Evolutionary conservation across 2,797 vertebrate species (phyloP), one percentile per base, ranked within the genome.

Genomic region (Vultur gryphus): DNA sequence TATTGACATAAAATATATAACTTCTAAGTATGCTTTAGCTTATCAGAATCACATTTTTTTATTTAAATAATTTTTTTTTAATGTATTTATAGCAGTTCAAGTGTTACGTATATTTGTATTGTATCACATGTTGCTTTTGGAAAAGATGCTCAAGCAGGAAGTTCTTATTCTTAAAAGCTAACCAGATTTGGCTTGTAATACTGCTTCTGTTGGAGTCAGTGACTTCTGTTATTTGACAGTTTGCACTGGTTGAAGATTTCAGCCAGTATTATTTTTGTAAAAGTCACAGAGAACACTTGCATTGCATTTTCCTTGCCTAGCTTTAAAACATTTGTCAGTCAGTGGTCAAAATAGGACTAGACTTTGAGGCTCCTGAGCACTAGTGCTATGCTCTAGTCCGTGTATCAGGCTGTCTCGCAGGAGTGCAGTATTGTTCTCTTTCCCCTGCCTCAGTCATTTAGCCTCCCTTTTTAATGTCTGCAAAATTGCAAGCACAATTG

Each of bases 401-500:
- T 48, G 72, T 65, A 29, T 70, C 87, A 39, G n/a, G 33, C 85
- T 84, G 76, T 67, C 78, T 87, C 31, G 1, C 75, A 62, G 70
- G 61, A 91, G 77, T 10, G 55, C 73, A 57, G 54, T 24, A 8
- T 26, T 79, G 37, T 69, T 94, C 55, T 57, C 77, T 83, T 89
- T 67, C 44, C 58, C 61, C 77, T 4, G 2, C 86, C 90, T 94
- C 86, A 52, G 46, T 77, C 73, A 52, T 91, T 91, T 90, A 80
- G 59, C 73, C 55, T 95, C 52, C 49, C 39, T 72, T 29, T 33
- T 87, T 89, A 95, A 87, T 87, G 65, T 54, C 94, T 95, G 88
- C 87, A 93, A 67, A 90, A 76, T 52, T 95, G 73, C 85, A 87
- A 94, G 73, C 55, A 55, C 89, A 87, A 62, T 93, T 84, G 73